Conservation (phyloP, 2,113 vertebrate genomes). For the Cyanoderma ruficeps region DNA sequence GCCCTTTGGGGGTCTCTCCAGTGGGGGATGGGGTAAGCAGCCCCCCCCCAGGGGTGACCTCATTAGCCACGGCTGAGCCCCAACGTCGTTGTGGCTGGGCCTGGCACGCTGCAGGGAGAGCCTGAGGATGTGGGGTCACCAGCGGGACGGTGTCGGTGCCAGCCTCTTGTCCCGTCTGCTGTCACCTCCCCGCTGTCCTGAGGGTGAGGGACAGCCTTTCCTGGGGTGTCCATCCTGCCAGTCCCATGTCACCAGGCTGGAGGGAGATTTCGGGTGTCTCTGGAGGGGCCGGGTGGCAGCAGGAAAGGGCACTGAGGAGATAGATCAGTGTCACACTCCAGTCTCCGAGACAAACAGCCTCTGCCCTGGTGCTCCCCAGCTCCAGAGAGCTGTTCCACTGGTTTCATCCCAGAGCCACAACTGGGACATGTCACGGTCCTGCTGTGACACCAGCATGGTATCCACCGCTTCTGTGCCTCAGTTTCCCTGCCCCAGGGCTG, state of each 20-base stretch:
- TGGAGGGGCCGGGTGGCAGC: rapidly evolving
- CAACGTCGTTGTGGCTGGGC: rapidly evolving
- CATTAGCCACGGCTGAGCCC: neutral
- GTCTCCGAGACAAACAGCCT: neutral
- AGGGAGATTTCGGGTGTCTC: neutral
- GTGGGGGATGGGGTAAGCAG: neutral
- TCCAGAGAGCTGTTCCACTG: rapidly evolving
- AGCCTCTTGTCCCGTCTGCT: neutral
- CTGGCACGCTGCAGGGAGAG: neutral
- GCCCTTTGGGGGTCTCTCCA: neutral
- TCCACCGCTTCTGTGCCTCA: neutral
- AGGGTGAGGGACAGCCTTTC: neutral
- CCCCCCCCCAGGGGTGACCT: neutral
- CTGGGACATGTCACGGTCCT: rapidly evolving
- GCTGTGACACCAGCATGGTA: rapidly evolving
- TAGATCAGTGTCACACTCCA: rapidly evolving
- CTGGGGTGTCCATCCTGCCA: rapidly evolving
- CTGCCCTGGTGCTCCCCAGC: neutral
- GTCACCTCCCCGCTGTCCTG: neutral
- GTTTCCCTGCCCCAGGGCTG: neutral
- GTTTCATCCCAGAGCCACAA: neutral
- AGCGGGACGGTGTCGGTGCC: rapidly evolving
- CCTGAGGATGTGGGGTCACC: rapidly evolving
- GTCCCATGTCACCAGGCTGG: rapidly evolving
- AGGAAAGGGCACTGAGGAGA: neutral